Conservation (phyloP, 2,113 vertebrate genomes). For the Paraplagusia blochii region DNA sequence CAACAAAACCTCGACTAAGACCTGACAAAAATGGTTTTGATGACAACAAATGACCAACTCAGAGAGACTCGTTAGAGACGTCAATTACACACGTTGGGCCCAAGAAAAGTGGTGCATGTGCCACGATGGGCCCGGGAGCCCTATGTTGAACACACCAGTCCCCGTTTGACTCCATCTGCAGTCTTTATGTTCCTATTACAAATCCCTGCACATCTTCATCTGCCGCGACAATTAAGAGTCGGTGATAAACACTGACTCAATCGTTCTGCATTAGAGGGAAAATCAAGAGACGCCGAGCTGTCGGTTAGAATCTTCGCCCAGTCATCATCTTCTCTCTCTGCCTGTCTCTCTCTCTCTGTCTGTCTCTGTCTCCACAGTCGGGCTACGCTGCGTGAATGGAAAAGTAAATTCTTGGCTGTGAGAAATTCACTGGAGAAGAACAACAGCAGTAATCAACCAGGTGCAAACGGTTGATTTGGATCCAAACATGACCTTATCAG, state of each 20-base stretch:
- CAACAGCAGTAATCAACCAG: slow-evolving; percentile 21
- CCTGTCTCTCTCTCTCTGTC: not conserved
- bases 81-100: too few relatives aligned
- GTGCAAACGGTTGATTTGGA: slow-evolving; percentile 33
- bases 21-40: too few relatives aligned
- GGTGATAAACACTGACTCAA: slow-evolving; percentile 54
- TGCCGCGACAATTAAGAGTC: slow-evolving; percentile 53
- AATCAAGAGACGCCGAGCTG: slow-evolving; percentile 52
- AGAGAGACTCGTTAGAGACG: too few relatives aligned
- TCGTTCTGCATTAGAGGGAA: slow-evolving; percentile 57
- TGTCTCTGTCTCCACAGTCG: slow-evolving; percentile 47
- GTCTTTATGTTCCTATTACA: slow-evolving; percentile 52
- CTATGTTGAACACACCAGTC: not conserved
- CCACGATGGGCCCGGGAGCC: not conserved
- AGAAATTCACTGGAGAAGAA: slow-evolving; percentile 25
- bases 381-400: slow-evolving; percentile 26
- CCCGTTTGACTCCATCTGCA: slow-evolving; percentile 37
- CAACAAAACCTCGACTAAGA: too few relatives aligned
- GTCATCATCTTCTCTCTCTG: too few relatives aligned
- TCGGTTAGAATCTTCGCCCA: slow-evolving; percentile 35
- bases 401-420: slow-evolving; percentile 5
- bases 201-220: slow-evolving; percentile 49
- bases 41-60: too few relatives aligned
- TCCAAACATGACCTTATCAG: slow-evolving; percentile 40
- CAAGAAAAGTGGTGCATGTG: too few relatives aligned